Evolutionary conservation across 1,140 invertebrate species (phyloP).

Genomic region (Elysia chlorotica): DNA sequence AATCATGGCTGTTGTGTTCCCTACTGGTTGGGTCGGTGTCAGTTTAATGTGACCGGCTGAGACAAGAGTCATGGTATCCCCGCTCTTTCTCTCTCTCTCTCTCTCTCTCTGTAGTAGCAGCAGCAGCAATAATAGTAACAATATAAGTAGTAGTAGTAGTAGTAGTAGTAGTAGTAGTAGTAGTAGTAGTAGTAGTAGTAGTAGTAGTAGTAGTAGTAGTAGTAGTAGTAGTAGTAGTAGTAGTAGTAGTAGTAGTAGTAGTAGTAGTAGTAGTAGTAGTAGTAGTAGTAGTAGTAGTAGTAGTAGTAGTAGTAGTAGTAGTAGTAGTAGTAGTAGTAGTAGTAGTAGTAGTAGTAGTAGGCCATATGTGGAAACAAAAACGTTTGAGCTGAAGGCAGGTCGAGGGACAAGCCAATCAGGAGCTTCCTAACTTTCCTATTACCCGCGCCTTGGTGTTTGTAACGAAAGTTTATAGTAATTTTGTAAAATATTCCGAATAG

Average conservation of each 20-base stretch:
- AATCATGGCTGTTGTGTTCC: no score
- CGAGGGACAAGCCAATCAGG: no score
- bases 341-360: conserved; percentile 25
- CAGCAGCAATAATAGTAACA: conserved; percentile 20
- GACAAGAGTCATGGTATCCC: no score
- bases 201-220: conserved; percentile 24
- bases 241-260: conserved; percentile 24
- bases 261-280: conserved; percentile 23
- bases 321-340: conserved; percentile 21
- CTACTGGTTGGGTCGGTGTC: no score
- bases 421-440: no score
- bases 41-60: no score
- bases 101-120: conserved; percentile 23
- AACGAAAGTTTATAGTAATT: no score
- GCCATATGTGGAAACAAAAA: neutral
- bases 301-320: conserved; percentile 24
- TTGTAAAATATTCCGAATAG: no score
- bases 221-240: conserved; percentile 25
- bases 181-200: conserved; percentile 24
- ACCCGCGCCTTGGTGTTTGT: no score
- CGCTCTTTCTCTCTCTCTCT: no score
- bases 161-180: conserved; percentile 19
- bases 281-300: conserved; percentile 20
- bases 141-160: conserved; percentile 22
- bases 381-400: no score